A percentile compares a stretch with the other conserved stretches of the same genome.
phyloP scores from a whole-genome alignment of 2,797 vertebrate genomes.

The Enteromius afrohamiltoni region DNA sequence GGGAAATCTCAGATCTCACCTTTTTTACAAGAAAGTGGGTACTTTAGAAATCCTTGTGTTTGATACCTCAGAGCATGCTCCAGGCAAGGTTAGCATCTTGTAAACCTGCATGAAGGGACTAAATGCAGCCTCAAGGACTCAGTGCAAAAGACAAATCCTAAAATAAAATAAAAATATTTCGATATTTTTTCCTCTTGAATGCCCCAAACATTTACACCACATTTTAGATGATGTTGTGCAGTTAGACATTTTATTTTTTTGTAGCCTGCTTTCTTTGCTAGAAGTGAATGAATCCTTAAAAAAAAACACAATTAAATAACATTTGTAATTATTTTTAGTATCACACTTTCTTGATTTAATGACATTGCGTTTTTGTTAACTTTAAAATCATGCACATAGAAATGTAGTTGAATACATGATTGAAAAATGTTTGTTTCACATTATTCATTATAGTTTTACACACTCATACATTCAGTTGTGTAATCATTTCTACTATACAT shows the following conservation, averaged over 20 bases:
- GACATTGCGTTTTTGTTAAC: neutral
- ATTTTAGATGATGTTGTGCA: neutral
- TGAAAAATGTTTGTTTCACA: neutral
- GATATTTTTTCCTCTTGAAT: neutral
- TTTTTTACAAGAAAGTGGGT: constrained; percentile 19
- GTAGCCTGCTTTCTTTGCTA: neutral
- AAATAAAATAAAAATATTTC: neutral
- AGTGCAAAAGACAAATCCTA: neutral
- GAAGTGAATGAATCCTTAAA: neutral
- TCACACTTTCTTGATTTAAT: neutral
- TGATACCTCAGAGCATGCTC: constrained; percentile 43
- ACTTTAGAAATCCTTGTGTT: constrained; percentile 41
- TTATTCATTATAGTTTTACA: neutral
- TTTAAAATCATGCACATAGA: neutral
- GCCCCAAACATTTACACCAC: neutral
- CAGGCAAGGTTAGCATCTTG: constrained; percentile 54
- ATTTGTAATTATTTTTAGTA: neutral
- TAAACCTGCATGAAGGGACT: constrained; percentile 44
- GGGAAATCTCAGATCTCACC: constrained; percentile 23
- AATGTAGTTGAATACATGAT: neutral
- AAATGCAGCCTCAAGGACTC: constrained; percentile 45
- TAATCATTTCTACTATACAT: neutral
- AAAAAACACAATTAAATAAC: neutral
- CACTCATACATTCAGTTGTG: neutral
- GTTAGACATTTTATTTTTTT: neutral